Percentiles rank a stretch among this genome's conserved stretches.
These are phyloP conservation scores for Drosophila demipolita DNA, from an alignment of 2,888 invertebrate genomes.

Conservation along the genomic window DNA sequence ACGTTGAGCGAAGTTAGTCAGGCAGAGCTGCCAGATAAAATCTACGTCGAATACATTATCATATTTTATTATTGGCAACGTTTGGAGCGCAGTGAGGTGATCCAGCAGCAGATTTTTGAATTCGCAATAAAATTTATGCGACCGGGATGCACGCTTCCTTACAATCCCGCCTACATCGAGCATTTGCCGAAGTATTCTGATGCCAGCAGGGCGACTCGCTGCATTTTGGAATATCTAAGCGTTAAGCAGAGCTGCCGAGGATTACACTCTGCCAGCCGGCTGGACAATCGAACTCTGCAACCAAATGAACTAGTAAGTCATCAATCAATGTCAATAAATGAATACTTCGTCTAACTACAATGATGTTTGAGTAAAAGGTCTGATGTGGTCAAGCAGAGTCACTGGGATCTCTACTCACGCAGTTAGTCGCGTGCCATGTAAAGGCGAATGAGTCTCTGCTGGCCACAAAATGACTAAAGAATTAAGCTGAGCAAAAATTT, in stretches of 20 bases:
- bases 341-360: slow-evolving; percentile 12
- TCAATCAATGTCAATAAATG: neutral
- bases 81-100: slow-evolving; percentile 56
- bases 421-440: slow-evolving; percentile 72
- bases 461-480: slow-evolving; percentile 66
- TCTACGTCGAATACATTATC: slow-evolving; percentile 74
- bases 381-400: slow-evolving; percentile 57
- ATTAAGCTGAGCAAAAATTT: slow-evolving; percentile 47
- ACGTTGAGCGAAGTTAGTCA: slow-evolving; percentile 51
- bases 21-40: slow-evolving; percentile 69
- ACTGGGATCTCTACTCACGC: slow-evolving; percentile 41
- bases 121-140: slow-evolving; percentile 75
- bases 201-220: slow-evolving; percentile 62
- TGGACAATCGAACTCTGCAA: slow-evolving; percentile 54
- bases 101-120: slow-evolving; percentile 60
- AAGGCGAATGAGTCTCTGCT: slow-evolving; percentile 24
- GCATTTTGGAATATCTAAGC: slow-evolving; percentile 65
- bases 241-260: slow-evolving; percentile 52
- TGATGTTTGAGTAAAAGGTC: slow-evolving; percentile 82
- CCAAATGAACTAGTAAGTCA: slow-evolving; percentile 63
- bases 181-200: slow-evolving; percentile 63
- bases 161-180: slow-evolving; percentile 56
- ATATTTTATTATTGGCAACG: slow-evolving; percentile 76
- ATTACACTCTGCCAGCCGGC: slow-evolving; percentile 59
- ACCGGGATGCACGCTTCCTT: slow-evolving; percentile 60